phyloP scores from a whole-genome alignment of 2,797 vertebrate species.

The Acanthiza pusilla region DNA sequence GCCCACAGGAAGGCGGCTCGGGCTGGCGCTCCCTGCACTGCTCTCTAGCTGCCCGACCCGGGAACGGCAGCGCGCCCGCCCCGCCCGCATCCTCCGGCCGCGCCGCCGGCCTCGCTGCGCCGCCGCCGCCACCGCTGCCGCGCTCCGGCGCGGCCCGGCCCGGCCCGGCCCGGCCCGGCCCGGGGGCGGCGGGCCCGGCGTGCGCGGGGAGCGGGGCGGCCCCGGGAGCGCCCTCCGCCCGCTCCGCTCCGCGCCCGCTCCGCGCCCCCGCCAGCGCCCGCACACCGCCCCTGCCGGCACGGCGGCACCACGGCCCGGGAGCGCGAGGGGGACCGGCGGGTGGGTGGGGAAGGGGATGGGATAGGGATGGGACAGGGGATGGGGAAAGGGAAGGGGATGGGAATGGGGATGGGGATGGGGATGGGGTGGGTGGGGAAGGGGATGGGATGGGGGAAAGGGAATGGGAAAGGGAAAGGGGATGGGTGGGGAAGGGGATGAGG shows the following conservation, averaged over 20 bases:
- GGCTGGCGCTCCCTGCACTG: slow-evolving; percentile 32
- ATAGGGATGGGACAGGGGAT: too few relatives aligned
- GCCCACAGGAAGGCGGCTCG: slow-evolving; percentile 13
- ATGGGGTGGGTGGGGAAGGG: too few relatives aligned
- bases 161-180: neutral
- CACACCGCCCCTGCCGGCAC: too few relatives aligned
- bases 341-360: too few relatives aligned
- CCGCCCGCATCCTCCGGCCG: neutral
- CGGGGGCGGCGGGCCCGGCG: too few relatives aligned
- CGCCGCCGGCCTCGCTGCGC: neutral
- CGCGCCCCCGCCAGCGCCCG: too few relatives aligned
- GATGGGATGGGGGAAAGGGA: neutral
- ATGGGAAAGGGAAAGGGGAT: neutral
- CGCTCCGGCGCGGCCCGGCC: neutral
- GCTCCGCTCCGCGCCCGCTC: neutral
- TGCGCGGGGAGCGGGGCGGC: neutral
- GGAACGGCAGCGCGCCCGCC: slow-evolving; percentile 30
- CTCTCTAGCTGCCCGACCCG: slow-evolving; percentile 40
- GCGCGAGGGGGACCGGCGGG: too few relatives aligned
- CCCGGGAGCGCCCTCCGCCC: neutral
- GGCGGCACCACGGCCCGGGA: neutral
- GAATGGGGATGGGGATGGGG: too few relatives aligned
- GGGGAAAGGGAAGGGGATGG: neutral
- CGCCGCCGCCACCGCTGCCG: neutral
- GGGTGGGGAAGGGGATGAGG: neutral